Evolutionary conservation across 2,113 vertebrate species (phyloP), one percentile per base, ranked within the genome.

Genomic region (Tapirus terrestris): DNA sequence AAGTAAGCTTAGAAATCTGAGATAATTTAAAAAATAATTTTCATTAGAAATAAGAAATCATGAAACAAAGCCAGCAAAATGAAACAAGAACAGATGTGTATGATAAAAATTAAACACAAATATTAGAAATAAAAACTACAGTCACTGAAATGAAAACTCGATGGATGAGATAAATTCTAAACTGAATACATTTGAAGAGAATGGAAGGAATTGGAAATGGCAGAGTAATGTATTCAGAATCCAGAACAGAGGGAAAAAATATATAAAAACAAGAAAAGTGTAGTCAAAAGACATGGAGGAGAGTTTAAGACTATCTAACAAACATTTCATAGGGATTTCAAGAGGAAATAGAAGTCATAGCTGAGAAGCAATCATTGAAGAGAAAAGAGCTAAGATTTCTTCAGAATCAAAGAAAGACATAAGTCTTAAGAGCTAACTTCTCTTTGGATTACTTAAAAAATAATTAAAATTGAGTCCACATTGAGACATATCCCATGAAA

Each of bases 71-170:
- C 27, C 18, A 90, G 58, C 80, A 68, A 76, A 76, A 36, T 48
- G n/a, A 92, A 95, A 79, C 6, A 82, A n/a, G 56, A 96, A 94
- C 11, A 80, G 29, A 76, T 58, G 21, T 17, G 84, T 5, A 61
- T 0, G n/a, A 27, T 91, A 88, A 79, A 95, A 87, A 68, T 60
- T 20, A 89, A 76, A 8, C 27, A 43, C 1, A 58, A 89, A 85
- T 89, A 91, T 51, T 84, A 95, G 31, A 93, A 88, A 80, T 86
- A 80, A 89, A 93, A 94, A 17, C 13, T 58, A 29, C 33, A 77
- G 45, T 60, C 48, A 63, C 20, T 92, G 63, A 88, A 72, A 72
- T 87, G 51, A 95, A 88, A 88, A 21, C 45, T 31, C n/a, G 72
- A 17, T 58, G 48, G 58, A 18, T 93, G 58, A 83, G 5, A 84